A percentile compares a stretch with the other conserved stretches of the same genome.
These are phyloP conservation scores for Crocodylus rhombifer DNA, from an alignment of 2,797 vertebrate species.

Conservation along the genomic window DNA sequence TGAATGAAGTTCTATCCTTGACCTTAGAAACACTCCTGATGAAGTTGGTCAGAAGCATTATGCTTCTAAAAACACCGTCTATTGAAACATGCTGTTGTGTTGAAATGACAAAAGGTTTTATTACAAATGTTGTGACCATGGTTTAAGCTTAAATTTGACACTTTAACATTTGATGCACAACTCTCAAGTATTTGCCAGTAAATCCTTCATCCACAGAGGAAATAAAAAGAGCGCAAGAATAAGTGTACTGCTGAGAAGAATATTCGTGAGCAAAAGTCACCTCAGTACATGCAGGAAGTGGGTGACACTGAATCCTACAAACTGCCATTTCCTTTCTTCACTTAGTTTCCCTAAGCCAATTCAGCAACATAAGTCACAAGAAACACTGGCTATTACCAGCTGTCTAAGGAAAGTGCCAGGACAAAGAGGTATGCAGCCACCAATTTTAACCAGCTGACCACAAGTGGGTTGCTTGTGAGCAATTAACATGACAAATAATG, in stretches of 20 bases:
- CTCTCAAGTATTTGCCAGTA: neutral
- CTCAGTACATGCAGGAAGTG: neutral
- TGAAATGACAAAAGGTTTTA: no score
- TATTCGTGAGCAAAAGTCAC: neutral
- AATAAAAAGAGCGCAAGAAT: conserved; percentile 19
- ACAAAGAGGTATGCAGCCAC: neutral
- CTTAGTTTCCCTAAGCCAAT: neutral
- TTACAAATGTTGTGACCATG: neutral
- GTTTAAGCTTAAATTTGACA: neutral
- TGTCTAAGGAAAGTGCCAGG: neutral
- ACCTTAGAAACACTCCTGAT: no score
- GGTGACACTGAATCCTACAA: neutral
- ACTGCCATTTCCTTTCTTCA: neutral
- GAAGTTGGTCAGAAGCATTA: no score
- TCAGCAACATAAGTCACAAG: neutral
- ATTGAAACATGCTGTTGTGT: no score
- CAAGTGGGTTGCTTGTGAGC: neutral
- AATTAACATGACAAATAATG: neutral
- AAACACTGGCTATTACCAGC: neutral
- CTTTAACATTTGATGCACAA: neutral
- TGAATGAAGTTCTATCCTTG: no score
- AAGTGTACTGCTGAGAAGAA: conserved; percentile 10
- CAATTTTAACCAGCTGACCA: neutral
- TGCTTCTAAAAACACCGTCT: no score
- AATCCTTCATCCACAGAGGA: conserved; percentile 6